Base-by-base conservation (phyloP, 2,113 vertebrate genomes). In the Mobula birostris region DNA sequence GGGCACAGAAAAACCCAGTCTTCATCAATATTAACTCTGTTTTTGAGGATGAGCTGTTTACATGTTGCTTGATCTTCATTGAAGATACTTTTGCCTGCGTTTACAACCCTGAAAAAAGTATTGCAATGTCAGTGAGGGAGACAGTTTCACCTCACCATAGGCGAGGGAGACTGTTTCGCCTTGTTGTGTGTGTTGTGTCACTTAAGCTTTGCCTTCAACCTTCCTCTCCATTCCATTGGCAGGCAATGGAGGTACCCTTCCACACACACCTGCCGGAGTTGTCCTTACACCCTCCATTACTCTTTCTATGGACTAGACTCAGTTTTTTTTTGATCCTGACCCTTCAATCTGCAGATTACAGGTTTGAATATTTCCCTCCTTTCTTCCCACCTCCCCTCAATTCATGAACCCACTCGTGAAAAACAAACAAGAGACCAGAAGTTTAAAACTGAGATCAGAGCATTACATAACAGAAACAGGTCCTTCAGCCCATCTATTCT, bases 31-130 rank as follows among this genome's bases (percentile, higher is more conserved):
- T 95, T 95, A 40, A 95, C 95, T 94, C 94, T 96, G 83, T 95
- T 95, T 80, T 95, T 95, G 91, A 97, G n/a, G 0, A 96, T 96
- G 63, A 97, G 96, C 91, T 96, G 95, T 68, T 96, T 96, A 94
- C 97, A 97, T 68, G 97, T 95, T 0, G 97, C 97, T 94, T 97
- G 97, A 85, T 97, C 97, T 95, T 97, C 97, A 0, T 97, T 97
- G 94, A 96, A 97, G 91, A 97, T 95, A 0, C 97, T 97, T 94
- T 97, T 97, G 94, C 97, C 97, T 0, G 97, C 97, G 1, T 97
- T 97, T 95, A 97, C 97, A 94, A 97, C 96, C 95, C 97, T 97
- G 94, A 70, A 80, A 88, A 68, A 79, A 63, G 61, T 94, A 95
- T 87, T 0, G 0, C 7, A 61, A 29, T 29, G 58, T 77, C n/a